Evolutionary conservation across 1,140 invertebrate species (phyloP), one percentile per base, ranked within the genome.

Genomic region (Prorops nasuta): DNA sequence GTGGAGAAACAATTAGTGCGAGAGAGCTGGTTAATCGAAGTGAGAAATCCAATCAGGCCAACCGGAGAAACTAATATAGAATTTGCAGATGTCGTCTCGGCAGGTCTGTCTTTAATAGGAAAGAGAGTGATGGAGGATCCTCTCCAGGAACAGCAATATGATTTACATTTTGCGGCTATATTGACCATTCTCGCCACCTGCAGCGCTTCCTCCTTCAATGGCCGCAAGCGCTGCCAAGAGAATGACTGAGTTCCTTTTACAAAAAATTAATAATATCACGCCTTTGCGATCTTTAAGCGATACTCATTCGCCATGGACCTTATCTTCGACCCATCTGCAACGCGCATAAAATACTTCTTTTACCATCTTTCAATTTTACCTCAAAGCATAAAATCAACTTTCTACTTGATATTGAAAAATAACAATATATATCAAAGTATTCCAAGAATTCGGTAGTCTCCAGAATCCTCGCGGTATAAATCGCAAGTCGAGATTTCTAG

Each of bases 121-220:
- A 28, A 21, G 32, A 43, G 15, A 32, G 28, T 50, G 31, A 44
- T 10, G 9, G 44, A 46, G 45, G n/a, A n/a, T n/a, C n/a, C n/a
- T n/a, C n/a, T n/a, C n/a, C n/a, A 20, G 31, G 41, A 42, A 65
- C 54, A 64, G 69, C 68, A 75, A 77, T 76, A 72, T 73, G 72
- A 77, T 77, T 76, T 77, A 77, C 75, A 77, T 77, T 76, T 77
- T 76, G 66, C 53, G 63, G 67, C 67, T 69, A 76, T 76, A 77
- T 76, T 72, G 75, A 76, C 74, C 73, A 77, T 77, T 77, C 71
- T 54, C 63, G 66, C 51, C 75, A 77, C 73, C 75, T 77, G 75
- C 66, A 76, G 58, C 74, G 67, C 65, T 54, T 50, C 59, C 44
- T 52, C 54, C 39, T 51, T 63, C 50, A 49, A 59, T 38, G 66